Percentiles rank a stretch among this genome's conserved stretches.
Evolutionary conservation across 2,113 vertebrate genomes (phyloP).

Genomic region (Elephas maximus): DNA sequence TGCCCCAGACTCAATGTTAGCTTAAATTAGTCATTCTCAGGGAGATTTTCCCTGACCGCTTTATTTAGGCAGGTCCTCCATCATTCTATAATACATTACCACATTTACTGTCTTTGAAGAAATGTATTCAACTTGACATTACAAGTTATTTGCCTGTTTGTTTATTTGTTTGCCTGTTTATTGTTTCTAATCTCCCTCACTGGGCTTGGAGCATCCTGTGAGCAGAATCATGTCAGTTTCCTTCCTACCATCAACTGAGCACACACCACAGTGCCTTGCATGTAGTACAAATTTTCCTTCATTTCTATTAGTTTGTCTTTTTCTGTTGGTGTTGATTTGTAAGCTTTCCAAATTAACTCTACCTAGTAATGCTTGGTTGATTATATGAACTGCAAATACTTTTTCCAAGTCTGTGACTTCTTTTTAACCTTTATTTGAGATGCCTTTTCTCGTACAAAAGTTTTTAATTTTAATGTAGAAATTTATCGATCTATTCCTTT

Average conservation of each 20-base stretch:
- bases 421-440: conserved; percentile 32
- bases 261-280: background rate
- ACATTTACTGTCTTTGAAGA: background rate
- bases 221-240: background rate
- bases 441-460: background rate
- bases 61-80: background rate
- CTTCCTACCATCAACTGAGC: background rate
- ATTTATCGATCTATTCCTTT: background rate
- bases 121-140: background rate
- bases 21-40: background rate
- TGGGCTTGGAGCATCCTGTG: background rate
- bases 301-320: background rate
- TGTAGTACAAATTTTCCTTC: background rate
- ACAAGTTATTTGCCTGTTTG: background rate
- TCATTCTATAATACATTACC: background rate
- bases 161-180: background rate
- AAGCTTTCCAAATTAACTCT: background rate
- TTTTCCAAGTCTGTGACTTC: background rate
- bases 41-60: background rate
- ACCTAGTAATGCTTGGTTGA: background rate
- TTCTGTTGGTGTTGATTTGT: background rate
- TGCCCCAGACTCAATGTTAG: background rate
- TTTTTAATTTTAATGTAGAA: background rate
- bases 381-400: background rate
- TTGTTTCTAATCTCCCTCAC: background rate